Base-by-base conservation (phyloP, 2,888 invertebrate species). In the Drepanosiphum platanoidis region DNA sequence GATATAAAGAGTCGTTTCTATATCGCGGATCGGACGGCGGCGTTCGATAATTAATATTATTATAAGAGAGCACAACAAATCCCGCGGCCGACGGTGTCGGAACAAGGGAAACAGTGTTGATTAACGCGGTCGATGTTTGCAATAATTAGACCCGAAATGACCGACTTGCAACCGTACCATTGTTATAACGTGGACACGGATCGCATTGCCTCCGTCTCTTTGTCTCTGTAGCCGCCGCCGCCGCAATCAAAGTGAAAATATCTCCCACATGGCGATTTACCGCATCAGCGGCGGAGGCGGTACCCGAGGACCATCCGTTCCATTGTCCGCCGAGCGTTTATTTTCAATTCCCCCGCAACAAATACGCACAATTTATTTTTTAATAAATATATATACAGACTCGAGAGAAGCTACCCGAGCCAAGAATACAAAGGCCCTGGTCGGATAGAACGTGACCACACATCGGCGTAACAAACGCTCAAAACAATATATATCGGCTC, bases 171-270 rank as follows among this genome's bases (percentile, higher is more conserved):
- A 18, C 32, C 18, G 15, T 3, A 11, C 32, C n/a, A 32, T 66
- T 66, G 78, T 66, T 46, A 42, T 30, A n/a, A 2, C 8, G 68
- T 36, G 64, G 64, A 30, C 64, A 64, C 64, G 64, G 64, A 22
- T 52, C 52, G 22, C 18, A 52, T 52, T 18, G 52, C 52, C 18
- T 52, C 30, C 27, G 27, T 11, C 22, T n/a, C 5, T n/a, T n/a
- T 27, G n/a, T 61, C 61, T 61, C 61, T 5, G n/a, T n/a, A 61
- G 78, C 22, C 22, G 34, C 66, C 30, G n/a, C n/a, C 13, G 36
- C n/a, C 34, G 32, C 27, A 75, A 83, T 83, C 74, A 75, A 83
- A 83, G 74, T 75, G 83, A 83, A 83, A 52, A 52, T 52, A 83
- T 83, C 74, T 83, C 64, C 66, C 46, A 46, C 74, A 46, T 34